These are phyloP conservation scores for Anguilla obscura DNA, from an alignment of 2,797 vertebrate genomes.

Conservation along the genomic window DNA sequence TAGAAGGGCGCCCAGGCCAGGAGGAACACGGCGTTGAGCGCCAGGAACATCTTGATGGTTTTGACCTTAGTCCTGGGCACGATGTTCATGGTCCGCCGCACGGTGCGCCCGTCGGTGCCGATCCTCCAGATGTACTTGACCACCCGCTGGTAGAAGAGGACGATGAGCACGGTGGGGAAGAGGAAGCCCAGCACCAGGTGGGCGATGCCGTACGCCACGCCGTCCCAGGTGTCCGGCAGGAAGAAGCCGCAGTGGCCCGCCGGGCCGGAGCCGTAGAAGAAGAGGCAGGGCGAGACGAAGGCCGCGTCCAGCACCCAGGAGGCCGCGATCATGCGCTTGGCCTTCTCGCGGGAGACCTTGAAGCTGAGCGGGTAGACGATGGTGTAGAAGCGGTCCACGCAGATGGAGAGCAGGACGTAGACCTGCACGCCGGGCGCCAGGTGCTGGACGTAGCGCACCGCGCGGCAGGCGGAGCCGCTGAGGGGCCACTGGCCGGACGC, in stretches of 20 bases:
- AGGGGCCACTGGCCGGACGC: constrained; percentile 76
- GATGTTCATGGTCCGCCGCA: constrained; percentile 89
- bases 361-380: constrained; percentile 91
- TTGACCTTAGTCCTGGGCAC: constrained; percentile 96
- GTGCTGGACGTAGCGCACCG: constrained; percentile 83
- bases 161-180: constrained; percentile 76
- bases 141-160: constrained; percentile 87
- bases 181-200: constrained; percentile 83
- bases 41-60: constrained; percentile 96
- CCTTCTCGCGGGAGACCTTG: constrained; percentile 92
- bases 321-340: constrained; percentile 88
- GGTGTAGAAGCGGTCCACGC: constrained; percentile 88
- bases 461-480: constrained; percentile 73
- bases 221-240: constrained; percentile 78
- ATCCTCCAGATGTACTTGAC: constrained; percentile 94
- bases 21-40: constrained; percentile 85
- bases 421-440: constrained; percentile 87
- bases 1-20: constrained; percentile 91
- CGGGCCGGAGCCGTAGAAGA: constrained; percentile 75
- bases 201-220: constrained; percentile 67
- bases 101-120: constrained; percentile 78
- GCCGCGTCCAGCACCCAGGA: constrained; percentile 82
- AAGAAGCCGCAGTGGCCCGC: constrained; percentile 83
- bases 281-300: constrained; percentile 78
- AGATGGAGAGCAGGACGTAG: constrained; percentile 87